Evolutionary conservation across 2,797 vertebrate genomes (phyloP).

Genomic region (Sebastes oblongus): DNA sequence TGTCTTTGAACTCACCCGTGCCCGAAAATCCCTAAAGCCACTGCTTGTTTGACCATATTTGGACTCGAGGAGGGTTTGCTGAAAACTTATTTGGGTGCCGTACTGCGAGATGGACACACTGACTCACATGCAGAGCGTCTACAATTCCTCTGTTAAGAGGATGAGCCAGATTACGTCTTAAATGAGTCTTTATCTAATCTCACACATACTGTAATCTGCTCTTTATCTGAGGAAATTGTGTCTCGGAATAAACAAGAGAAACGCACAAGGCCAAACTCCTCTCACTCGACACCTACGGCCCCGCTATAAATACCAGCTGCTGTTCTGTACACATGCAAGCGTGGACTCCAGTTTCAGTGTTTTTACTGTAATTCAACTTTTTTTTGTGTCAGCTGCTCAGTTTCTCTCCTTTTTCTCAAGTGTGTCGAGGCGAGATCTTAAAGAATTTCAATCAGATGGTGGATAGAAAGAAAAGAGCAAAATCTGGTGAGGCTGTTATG

Average conservation of each 20-base stretch:
- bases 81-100: slow-evolving; percentile 60
- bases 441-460: slow-evolving; percentile 44
- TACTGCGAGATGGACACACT: slow-evolving; percentile 36
- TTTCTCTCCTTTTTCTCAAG: slow-evolving; percentile 13
- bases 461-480: slow-evolving; percentile 44
- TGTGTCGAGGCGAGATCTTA: slow-evolving; percentile 33
- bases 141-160: slow-evolving; percentile 45
- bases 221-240: slow-evolving; percentile 61
- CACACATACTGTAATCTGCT: slow-evolving; percentile 55
- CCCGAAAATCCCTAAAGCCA: slow-evolving; percentile 48
- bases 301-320: slow-evolving; percentile 70
- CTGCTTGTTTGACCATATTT: slow-evolving; percentile 68
- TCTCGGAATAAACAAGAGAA: slow-evolving; percentile 59
- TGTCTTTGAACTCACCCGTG: slow-evolving; percentile 53
- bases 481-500: slow-evolving; percentile 47
- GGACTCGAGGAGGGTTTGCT: slow-evolving; percentile 44
- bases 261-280: slow-evolving; percentile 62
- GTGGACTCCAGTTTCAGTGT: slow-evolving; percentile 1
- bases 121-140: neutral
- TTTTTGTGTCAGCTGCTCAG: slow-evolving; percentile 27
- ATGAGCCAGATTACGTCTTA: slow-evolving; percentile 61
- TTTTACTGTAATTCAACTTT: slow-evolving; percentile 38
- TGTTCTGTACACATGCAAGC: slow-evolving; percentile 30
- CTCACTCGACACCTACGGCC: slow-evolving; percentile 73
- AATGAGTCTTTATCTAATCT: slow-evolving; percentile 71